Conservation (phyloP, 1,140 invertebrate species). For the Lycorma delicatula region DNA sequence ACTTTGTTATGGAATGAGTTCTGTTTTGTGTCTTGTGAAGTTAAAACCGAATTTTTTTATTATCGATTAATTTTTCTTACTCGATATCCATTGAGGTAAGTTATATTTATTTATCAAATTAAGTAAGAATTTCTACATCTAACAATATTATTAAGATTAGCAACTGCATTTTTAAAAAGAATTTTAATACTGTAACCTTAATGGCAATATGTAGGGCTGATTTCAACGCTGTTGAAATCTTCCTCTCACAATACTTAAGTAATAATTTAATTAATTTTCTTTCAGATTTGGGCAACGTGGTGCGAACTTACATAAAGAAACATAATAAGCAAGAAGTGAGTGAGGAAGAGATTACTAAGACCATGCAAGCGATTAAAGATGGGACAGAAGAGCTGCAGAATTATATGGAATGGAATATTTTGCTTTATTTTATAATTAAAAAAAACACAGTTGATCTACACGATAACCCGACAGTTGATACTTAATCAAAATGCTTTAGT, state of each 20-base stretch:
- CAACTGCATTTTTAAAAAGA: background rate
- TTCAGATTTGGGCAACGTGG: no score
- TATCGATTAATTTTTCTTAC: background rate
- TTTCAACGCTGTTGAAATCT: background rate
- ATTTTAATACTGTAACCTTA: background rate
- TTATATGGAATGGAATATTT: constrained; percentile 13
- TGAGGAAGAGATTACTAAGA: no score
- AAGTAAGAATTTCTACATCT: background rate
- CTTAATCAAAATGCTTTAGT: constrained; percentile 5
- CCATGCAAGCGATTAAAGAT: constrained; percentile 5
- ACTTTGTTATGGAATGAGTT: background rate
- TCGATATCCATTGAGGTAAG: background rate
- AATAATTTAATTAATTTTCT: background rate
- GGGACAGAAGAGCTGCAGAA: constrained; percentile 1
- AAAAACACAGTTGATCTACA: no score
- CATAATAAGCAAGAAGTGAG: constrained; percentile 9
- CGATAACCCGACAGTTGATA: background rate
- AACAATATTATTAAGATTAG: background rate
- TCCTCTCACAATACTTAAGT: constrained; percentile 2
- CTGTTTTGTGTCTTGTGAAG: background rate
- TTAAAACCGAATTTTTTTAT: background rate
- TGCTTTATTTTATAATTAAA: constrained; percentile 5
- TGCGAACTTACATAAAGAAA: constrained; percentile 4
- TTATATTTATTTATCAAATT: background rate
- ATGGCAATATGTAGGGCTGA: background rate